A percentile compares a stretch with the other conserved stretches of the same genome.
phyloP scores from a whole-genome alignment of 2,113 vertebrate species.

The Engystomops pustulosus region DNA sequence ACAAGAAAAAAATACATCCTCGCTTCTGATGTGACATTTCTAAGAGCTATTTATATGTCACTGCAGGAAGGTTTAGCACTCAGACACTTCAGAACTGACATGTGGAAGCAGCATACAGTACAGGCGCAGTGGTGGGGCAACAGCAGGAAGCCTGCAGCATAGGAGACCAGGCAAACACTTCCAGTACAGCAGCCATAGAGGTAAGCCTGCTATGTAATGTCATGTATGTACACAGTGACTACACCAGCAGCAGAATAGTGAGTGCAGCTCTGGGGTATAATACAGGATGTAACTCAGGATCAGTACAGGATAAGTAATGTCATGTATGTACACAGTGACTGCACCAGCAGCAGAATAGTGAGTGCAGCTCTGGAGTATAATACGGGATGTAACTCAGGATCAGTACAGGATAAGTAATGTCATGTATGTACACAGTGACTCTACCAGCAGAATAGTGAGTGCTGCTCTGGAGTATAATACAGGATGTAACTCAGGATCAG shows the following conservation, averaged over 20 bases:
- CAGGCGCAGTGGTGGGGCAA: background rate
- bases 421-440: too few relatives aligned
- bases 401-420: too few relatives aligned
- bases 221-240: too few relatives aligned
- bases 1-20: background rate
- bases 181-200: background rate
- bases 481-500: too few relatives aligned
- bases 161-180: background rate
- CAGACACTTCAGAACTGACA: background rate
- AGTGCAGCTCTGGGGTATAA: background rate
- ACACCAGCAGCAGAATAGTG: background rate
- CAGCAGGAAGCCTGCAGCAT: background rate
- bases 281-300: too few relatives aligned
- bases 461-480: too few relatives aligned
- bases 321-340: too few relatives aligned
- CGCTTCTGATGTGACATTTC: constrained; percentile 1
- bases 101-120: background rate
- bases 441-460: too few relatives aligned
- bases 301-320: too few relatives aligned
- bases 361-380: too few relatives aligned
- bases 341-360: too few relatives aligned
- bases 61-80: background rate
- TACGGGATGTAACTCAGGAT: too few relatives aligned
- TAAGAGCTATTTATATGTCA: background rate
- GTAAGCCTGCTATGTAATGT: background rate